Evolutionary conservation across 35 echinoderm and acorn worm species (phyloP), one percentile per base, ranked within the genome.

Genomic region (Ptychodera flava): DNA sequence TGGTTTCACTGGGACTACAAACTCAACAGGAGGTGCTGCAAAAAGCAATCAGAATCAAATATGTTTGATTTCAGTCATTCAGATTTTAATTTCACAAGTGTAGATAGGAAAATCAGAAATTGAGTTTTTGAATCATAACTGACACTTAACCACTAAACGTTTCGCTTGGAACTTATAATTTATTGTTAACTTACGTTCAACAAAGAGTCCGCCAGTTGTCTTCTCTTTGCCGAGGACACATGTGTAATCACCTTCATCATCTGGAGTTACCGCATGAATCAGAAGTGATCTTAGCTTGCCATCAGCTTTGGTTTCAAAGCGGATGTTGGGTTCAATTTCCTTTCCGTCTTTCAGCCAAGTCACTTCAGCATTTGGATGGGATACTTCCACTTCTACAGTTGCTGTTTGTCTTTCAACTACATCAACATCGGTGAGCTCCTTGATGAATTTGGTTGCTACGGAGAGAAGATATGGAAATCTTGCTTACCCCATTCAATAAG

Each of bases 181-280:
- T 10, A 81, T 31, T 81, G 33, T 1, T 15, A 33, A 77, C 85
- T 37, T 81, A 94, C 92, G 84, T 94, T 94, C 75, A 52, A 94
- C 92, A 83, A 86, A 82, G 2, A 94, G 85, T 6, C 77, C 87
- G 27, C 88, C 88, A 80, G 88, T 89, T 29, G 89, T 86, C 29
- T 81, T 85, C 85, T 87, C 90, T 33, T 94, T 88, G n/a, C 77
- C 81, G 36, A 90, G 77, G 33, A 78, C 76, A 38, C 90, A 76
- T 81, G 92, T 94, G 37, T 94, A 94, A 33, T 86, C 85, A 28
- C 84, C 88, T 33, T 90, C 85, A 86, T 94, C 92, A 34, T 84
- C 79, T 16, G 78, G 45, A 16, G 79, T 38, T 32, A 90, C 85
- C 34, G 90, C 89, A 75, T 91, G 92, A 29, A 94, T 83, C 28